A percentile compares a stretch with the other conserved stretches of the same genome.
These are phyloP conservation scores for Drosophila algonquin DNA, from an alignment of 2,888 invertebrate genomes.

Conservation along the genomic window DNA sequence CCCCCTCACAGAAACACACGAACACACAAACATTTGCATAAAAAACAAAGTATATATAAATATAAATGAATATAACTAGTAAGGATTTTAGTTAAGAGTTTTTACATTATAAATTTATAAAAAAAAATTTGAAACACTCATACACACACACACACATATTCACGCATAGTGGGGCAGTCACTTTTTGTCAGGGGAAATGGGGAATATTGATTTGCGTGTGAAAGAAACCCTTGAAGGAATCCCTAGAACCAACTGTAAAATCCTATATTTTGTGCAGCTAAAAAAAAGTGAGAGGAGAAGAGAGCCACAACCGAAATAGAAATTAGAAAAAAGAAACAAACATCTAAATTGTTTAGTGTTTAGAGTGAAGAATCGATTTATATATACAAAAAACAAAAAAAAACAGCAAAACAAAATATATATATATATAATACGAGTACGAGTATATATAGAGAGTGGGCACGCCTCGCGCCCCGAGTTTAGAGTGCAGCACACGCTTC, in stretches of 20 bases:
- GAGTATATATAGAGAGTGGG: slow-evolving; percentile 50
- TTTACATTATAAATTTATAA: slow-evolving; percentile 70
- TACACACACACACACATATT: slow-evolving; percentile 33
- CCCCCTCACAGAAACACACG: slow-evolving; percentile 28
- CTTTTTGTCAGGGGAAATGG: slow-evolving; percentile 6
- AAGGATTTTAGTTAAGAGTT: slow-evolving; percentile 79
- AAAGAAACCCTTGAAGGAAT: background rate
- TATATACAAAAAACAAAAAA: slow-evolving; percentile 46
- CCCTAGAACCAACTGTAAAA: slow-evolving; percentile 64
- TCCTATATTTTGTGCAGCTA: slow-evolving; percentile 74
- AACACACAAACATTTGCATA: slow-evolving; percentile 68
- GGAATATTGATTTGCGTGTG: background rate
- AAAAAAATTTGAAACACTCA: slow-evolving; percentile 47
- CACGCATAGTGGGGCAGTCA: slow-evolving; percentile 34
- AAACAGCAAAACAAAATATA: slow-evolving; percentile 35
- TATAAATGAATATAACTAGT: slow-evolving; percentile 76
- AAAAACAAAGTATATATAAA: slow-evolving; percentile 63
- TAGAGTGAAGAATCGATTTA: slow-evolving; percentile 43
- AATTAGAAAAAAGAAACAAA: slow-evolving; percentile 7
- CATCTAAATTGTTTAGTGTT: slow-evolving; percentile 69
- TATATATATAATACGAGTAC: slow-evolving; percentile 55
- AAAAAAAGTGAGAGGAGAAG: slow-evolving; percentile 21
- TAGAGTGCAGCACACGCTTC: slow-evolving; percentile 80
- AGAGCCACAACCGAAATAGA: slow-evolving; percentile 29
- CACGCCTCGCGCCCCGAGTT: background rate